phyloP scores from a whole-genome alignment of 1,140 invertebrate genomes.

The Armadillidium nasatum region DNA sequence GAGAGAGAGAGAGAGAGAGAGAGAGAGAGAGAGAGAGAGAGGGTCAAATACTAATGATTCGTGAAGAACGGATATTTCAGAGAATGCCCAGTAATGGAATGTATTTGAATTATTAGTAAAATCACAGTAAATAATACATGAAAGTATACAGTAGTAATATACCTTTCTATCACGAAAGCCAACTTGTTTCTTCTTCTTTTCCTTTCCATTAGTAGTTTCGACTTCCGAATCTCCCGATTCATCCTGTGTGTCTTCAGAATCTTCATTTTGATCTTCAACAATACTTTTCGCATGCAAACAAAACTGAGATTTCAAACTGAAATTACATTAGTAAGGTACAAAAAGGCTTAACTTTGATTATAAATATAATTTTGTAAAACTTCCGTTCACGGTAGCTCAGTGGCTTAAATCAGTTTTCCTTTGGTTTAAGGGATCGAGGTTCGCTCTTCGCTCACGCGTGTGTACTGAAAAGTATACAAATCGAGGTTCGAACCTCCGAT shows the following conservation, averaged over 20 bases:
- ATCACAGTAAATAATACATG: constrained; percentile 29
- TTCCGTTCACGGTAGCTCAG: too few species aligned
- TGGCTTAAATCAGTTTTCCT: too few species aligned
- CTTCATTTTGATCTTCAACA: constrained; percentile 4
- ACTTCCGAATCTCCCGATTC: constrained; percentile 42
- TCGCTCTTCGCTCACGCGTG: too few species aligned
- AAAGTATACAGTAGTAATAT: constrained; percentile 32
- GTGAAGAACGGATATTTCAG: too few species aligned
- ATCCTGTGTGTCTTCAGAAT: neutral
- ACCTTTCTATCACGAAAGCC: constrained; percentile 92
- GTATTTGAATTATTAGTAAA: constrained; percentile 34
- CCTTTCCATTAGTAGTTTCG: constrained; percentile 56
- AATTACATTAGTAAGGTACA: neutral
- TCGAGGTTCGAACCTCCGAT: too few species aligned
- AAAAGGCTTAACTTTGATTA: neutral
- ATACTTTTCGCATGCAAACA: neutral
- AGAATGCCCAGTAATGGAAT: too few species aligned
- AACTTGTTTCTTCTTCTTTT: constrained; percentile 69
- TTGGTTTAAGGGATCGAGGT: too few species aligned
- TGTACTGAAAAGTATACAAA: too few species aligned
- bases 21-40: too few species aligned
- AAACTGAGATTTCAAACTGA: constrained; percentile 1
- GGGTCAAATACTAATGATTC: too few species aligned
- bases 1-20: too few species aligned
- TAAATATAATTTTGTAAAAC: too few species aligned